A percentile compares a stretch with the other conserved stretches of the same genome.
These are phyloP conservation scores for Drosophila engyochracea DNA, from an alignment of 2,888 invertebrate genomes.

Conservation along the genomic window DNA sequence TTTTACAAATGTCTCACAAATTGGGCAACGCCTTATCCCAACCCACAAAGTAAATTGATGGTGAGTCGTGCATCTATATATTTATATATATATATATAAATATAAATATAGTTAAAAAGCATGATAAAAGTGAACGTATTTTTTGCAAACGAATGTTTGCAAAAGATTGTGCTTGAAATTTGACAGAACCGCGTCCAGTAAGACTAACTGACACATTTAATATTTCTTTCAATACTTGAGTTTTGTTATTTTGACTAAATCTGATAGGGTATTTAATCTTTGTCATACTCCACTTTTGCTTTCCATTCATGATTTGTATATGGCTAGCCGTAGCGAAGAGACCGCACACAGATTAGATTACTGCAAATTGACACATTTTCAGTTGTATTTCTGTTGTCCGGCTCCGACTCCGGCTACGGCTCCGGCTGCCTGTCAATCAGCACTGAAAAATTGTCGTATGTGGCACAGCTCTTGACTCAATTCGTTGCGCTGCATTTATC, in stretches of 20 bases:
- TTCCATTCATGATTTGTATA: conserved; percentile 37
- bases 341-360: conserved; percentile 78
- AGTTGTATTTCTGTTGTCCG: conserved; percentile 34
- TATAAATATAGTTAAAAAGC: not conserved
- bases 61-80: not conserved
- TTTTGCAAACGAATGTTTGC: not conserved
- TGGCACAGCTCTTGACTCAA: conserved; percentile 54
- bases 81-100: not conserved
- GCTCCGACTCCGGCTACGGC: conserved; percentile 1
- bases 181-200: not conserved
- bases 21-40: not conserved
- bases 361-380: conserved; percentile 79
- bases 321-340: conserved; percentile 28
- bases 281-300: not conserved
- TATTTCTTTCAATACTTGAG: not conserved
- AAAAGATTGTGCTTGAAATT: not conserved
- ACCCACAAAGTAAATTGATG: not conserved
- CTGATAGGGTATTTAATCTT: conserved; percentile 7
- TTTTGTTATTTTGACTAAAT: not conserved
- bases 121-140: not conserved
- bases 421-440: conserved; percentile 53
- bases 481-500: conserved; percentile 66
- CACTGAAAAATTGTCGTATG: conserved; percentile 38
- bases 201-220: not conserved
- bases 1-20: not conserved